Conservation (phyloP, 92 coral and sea anemone genomes). For the Zoanthus sociatus region DNA sequence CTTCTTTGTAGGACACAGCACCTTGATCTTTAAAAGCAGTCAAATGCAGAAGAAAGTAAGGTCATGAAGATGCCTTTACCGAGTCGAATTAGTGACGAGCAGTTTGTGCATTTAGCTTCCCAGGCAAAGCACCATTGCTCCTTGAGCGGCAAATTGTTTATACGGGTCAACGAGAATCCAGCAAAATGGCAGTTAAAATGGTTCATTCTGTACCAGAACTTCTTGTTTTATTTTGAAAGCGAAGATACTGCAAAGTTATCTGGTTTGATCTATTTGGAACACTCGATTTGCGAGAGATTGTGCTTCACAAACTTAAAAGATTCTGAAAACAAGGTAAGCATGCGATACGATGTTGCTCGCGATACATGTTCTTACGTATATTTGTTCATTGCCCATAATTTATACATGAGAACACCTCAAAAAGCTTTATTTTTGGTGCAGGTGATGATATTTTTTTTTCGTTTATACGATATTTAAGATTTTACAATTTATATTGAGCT, state of each 20-base stretch:
- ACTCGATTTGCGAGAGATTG: slow-evolving; percentile 85
- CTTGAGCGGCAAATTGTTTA: slow-evolving; percentile 70
- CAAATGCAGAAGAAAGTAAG: neutral
- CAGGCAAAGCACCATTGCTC: slow-evolving; percentile 82
- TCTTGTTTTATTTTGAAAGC: slow-evolving; percentile 88
- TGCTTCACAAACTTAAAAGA: slow-evolving; percentile 89
- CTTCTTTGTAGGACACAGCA: neutral
- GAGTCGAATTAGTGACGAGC: slow-evolving; percentile 79
- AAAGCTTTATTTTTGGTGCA: neutral
- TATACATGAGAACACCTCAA: slow-evolving; percentile 14
- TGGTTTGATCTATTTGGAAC: slow-evolving; percentile 89
- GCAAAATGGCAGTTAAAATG: slow-evolving; percentile 92
- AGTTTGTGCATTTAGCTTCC: slow-evolving; percentile 76
- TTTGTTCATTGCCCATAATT: slow-evolving; percentile 30
- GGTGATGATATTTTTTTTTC: neutral
- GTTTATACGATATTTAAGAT: neutral
- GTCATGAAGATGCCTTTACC: slow-evolving; percentile 80
- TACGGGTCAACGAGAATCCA: slow-evolving; percentile 78
- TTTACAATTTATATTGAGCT: neutral
- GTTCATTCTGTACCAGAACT: slow-evolving; percentile 91
- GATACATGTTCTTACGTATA: neutral
- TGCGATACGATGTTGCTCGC: neutral
- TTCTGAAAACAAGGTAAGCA: slow-evolving; percentile 82
- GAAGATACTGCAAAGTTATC: slow-evolving; percentile 83
- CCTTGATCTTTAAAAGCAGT: neutral